Base-by-base conservation (phyloP, 1,140 invertebrate genomes). In the Ceratoteleas bidentatus region DNA sequence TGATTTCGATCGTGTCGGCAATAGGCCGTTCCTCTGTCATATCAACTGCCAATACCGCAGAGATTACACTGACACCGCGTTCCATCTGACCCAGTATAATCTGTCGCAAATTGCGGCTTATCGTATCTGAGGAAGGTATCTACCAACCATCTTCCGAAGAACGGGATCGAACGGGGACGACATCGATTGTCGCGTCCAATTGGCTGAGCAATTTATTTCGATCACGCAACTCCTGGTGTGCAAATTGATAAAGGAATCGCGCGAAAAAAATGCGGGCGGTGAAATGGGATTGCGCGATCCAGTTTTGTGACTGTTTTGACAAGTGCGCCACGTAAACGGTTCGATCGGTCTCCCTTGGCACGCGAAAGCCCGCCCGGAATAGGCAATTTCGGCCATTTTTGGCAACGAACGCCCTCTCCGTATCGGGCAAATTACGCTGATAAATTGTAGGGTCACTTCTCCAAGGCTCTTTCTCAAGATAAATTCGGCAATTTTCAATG, bases 161-260 rank as follows among this genome's bases (percentile, higher is more conserved):
- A 2, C 24, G 24, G 1, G 24, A 24, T 24, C 24, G 24, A 24
- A 1, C 24, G 24, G 24, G 1, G 36, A 40, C 36, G 36, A 40
- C 6, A 40, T 9, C 36, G 34, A 36, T 36, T 9, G n/a, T n/a
- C n/a, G n/a, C n/a, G n/a, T n/a, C n/a, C n/a, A n/a, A n/a, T n/a
- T n/a, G n/a, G n/a, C n/a, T n/a, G n/a, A n/a, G n/a, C n/a, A n/a
- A n/a, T n/a, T 76, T 66, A 76, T 76, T 76, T 76, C 73, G 68
- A 76, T 76, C 64, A 75, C 72, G 72, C 62, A 66, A 66, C 60
- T 58, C 72, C 66, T 75, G 66, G 49, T 74, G 65, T 24, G 47
- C 66, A 70, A 64, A 73, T 73, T 57, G 60, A 64, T 64, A 73
- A 73, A 73, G 33, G 14, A 45, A 43, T 15, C 52, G 70, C 1